These are phyloP conservation scores for Ladona fulva DNA, from an alignment of 1,140 invertebrate species.

Conservation along the genomic window DNA sequence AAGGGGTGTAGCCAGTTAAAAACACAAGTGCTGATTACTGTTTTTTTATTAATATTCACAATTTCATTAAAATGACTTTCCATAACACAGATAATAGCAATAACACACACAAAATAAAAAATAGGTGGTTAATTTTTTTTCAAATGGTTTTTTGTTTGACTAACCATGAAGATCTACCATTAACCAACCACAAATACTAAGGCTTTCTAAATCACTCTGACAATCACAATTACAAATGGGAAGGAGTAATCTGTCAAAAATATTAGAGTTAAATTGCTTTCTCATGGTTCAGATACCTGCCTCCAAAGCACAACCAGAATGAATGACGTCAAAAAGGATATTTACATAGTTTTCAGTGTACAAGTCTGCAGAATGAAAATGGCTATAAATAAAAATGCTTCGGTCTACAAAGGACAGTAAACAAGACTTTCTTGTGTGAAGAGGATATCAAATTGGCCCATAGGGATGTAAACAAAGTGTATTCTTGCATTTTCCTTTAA, in stretches of 20 bases:
- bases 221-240: neutral
- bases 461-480: too few relatives aligned
- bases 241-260: neutral
- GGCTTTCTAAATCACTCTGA: slow-evolving; percentile 5
- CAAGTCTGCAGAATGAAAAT: neutral
- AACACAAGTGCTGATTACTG: neutral
- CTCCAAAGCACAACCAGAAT: neutral
- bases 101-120: slow-evolving; percentile 7
- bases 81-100: slow-evolving; percentile 5
- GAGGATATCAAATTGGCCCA: too few relatives aligned
- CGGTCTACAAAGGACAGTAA: neutral
- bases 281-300: neutral
- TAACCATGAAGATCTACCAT: neutral
- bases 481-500: too few relatives aligned
- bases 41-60: slow-evolving; percentile 11
- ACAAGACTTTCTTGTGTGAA: neutral
- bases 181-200: slow-evolving; percentile 7
- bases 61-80: slow-evolving; percentile 3
- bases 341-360: neutral
- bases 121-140: slow-evolving; percentile 10
- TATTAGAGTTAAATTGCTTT: neutral
- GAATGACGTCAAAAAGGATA: neutral
- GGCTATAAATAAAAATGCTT: neutral
- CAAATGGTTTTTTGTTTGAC: slow-evolving; percentile 10
- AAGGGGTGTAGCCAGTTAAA: too few relatives aligned